Evolutionary conservation across 2,113 vertebrate species (phyloP), one percentile per base, ranked within the genome.

Genomic region (Channa argus): DNA sequence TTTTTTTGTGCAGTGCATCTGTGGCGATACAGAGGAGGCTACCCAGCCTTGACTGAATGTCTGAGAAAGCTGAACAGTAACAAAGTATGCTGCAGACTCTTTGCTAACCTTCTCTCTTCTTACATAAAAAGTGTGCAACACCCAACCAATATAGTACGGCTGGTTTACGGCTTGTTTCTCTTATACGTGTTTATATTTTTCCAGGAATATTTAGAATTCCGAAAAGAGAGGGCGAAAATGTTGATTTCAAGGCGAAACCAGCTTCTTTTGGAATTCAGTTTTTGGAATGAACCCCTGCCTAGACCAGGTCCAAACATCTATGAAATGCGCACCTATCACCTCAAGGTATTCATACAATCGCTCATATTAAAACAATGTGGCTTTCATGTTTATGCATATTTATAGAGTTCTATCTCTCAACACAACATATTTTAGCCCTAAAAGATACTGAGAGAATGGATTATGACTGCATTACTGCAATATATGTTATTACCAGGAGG

Each of bases 231-330:
- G 43, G 97, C 97, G 54, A 93, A 93, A 54, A 97, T 99, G 97
- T 89, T 99, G 87, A 86, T 96, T 69, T 97, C 97, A 5, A 95
- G 97, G 65, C 87, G 94, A 83, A 99, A 98, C 85, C 97, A 99
- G 89, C 91, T 99, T 75, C 96, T 99, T 8, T 89, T 97, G 8
- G 98, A 99, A 54, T 99, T 99, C 92, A 99, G 97, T 82, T 99
- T 99, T 90, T 99, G 97, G 98, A 99, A 99, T 0, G 97, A 99
- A 72, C 98, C 97, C 1, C 68, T 86, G 56, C 96, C 97, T 4
- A 94, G 96, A 60, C 67, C 56, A 0, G 97, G 97, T 2, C 97
- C 97, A 7, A 97, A 96, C 86, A 93, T 99, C 85, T 99, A 99
- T 0, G 97, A 99, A 82, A 92, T 99, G 82, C 94, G 97, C 66